Base-by-base conservation (phyloP, 2,113 vertebrate genomes). In the Myiagra hebetior region DNA sequence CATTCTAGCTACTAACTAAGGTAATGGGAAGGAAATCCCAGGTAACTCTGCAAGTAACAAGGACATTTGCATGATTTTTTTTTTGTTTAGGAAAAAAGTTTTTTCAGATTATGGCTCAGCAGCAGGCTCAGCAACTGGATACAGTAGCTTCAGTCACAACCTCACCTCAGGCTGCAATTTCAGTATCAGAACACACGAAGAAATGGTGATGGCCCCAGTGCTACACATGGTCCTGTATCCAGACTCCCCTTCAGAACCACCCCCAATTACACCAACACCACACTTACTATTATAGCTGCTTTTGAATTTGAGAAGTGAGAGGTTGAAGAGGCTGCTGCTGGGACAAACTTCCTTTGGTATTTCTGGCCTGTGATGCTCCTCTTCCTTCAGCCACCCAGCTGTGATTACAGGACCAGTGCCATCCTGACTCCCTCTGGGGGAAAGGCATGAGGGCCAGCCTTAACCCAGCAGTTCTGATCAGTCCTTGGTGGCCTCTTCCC, bases 201-300 rank as follows among this genome's bases (percentile, higher is more conserved):
- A 42, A 87, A 55, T 24, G 2, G 0, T 31, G 26, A 78, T 0
- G 0, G 23, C 2, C 24, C 24, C 28, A 46, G 0, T 3, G 30
- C 39, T 37, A 42, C 65, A 30, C 12, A 6, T 1, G 0, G 9
- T 17, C 47, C 42, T 22, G 2, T 12, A 21, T 15, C 68, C 64
- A 35, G 17, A 13, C 9, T 70, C 42, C 9, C n/a, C 15, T 37
- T 50, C 22, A 84, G 35, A 64, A 21, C 15, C 46, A 52, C 17
- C 13, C 39, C 9, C 13, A 63, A 16, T 44, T 22, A 44, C 8
- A 72, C 20, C 9, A 35, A 8, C 4, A 74, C 3, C 7, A 17
- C 21, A 7, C 16, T 39, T 23, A 17, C 27, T 69, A 46, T 59
- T 69, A 41, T 8, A 52, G 41, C 31, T 69, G 62, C 44, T 79